Evolutionary conservation across 1,140 invertebrate species (phyloP), one percentile per base, ranked within the genome.

Genomic region (Mactra quadrangularis): DNA sequence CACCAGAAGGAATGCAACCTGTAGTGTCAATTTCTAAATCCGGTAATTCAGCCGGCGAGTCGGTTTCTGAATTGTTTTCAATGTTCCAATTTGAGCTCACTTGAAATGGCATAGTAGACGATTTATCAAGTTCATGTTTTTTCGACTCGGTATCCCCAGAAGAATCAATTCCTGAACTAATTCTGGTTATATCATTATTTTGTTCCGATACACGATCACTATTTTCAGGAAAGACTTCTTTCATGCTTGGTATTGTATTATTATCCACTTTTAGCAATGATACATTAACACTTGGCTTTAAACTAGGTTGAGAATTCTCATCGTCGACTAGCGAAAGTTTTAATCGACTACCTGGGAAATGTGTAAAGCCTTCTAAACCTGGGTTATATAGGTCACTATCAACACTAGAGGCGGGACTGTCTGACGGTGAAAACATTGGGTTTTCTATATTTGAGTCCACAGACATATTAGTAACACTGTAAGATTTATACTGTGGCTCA

Each of bases 391-490:
- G 33, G 52, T 90, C 89, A 85, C 87, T 90, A 33, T 91, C 90
- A 27, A 90, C 86, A 77, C 87, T 89, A 15, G 90, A 87, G 17
- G 87, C 84, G 2, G 87, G 85, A 71, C 89, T 88, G 55, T 89
- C 86, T 7, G 62, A 41, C 0, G 85, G 84, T 9, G 88, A 89
- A 59, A 83, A 84, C 15, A 82, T 74, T 57, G 83, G 74, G 33
- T 86, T 86, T 47, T 85, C 83, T 38, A 86, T 87, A 50, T 82
- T 79, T 19, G 87, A 87, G 53, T 87, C 89, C 60, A 91, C 76
- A 27, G 76, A 79, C 47, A 82, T 70, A 31, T 71, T 72, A 6
- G 68, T 72, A 25, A 91, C 88, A 84, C 89, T 89, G 70, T 91
- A 92, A 19, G 89, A 86, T 59, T 87, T 90, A 71, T 86, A 88